Evolutionary conservation across 2,797 vertebrate species (phyloP), one percentile per base, ranked within the genome.

Genomic region (Rhinogobio ventralis): DNA sequence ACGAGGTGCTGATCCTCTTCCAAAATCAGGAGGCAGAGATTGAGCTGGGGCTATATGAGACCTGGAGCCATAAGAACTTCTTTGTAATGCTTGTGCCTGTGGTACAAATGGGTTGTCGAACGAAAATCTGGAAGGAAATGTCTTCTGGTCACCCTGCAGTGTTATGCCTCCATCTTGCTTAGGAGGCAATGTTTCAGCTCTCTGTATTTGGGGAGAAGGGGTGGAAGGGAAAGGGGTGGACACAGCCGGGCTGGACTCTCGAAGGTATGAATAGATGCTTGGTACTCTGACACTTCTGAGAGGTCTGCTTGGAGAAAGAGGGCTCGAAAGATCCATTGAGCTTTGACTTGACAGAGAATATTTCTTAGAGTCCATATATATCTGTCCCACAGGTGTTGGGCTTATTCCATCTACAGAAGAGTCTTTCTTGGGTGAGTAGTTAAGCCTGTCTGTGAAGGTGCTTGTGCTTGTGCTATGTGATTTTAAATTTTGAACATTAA

Each of bases 241-340:
- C 53, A 85, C 83, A 28, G 88, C 68, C 33, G 89, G 79, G 89
- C 87, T 92, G 62, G 83, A 81, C 42, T 91, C 87, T 87, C 93
- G 90, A 60, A 94, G 87, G 78, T 92, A 93, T 19, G 90, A 91
- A 85, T 93, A 94, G 75, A 93, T 90, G n/a, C 92, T 92, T 10
- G 93, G 91, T 23, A 86, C 77, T 84, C 60, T 87, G 28, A 87
- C 23, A 8, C 83, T 88, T 71, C 74, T 88, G 1, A 66, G 81
- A 11, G 87, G 82, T 36, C 86, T 91, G 30, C 90, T 83, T 6
- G 87, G 84, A 28, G 92, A 90, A 25, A 79, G 23, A 49, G 89
- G 84, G 39, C 85, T 89, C 0, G 69, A 17, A 76, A 74, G 78
- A 79, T 79, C 86, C 73, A 76, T 79, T 14, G 86, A 45, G 69